Base-by-base conservation (phyloP, 2,113 vertebrate species). In the Oostethus manadensis region DNA sequence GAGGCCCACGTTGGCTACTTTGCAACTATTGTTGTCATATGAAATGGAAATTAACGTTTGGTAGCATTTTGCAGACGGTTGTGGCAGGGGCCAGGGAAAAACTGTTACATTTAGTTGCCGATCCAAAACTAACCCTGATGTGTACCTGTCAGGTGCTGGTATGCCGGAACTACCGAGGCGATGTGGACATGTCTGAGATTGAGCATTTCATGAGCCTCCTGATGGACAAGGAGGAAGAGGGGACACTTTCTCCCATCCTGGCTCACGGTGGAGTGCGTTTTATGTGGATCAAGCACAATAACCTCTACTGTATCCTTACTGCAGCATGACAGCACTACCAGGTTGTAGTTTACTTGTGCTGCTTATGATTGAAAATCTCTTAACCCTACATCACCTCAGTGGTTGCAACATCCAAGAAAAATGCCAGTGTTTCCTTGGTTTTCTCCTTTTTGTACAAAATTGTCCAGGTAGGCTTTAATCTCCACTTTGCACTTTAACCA, bases 281-380 rank as follows among this genome's bases (percentile, higher is more conserved):
- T 81, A 97, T 99, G 95, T 99, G 97, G 97, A 98, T 99, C 68
- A 99, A 99, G 67, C 97, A 99, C 66, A 99, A 98, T 87, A 99
- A 99, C 68, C 83, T 99, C 0, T 99, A 99, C 73, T 69, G 97
- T 97, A 98, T 97, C 96, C 93, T 92, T 87, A 13, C 5, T 14
- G 38, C 38, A 42, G 14, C 38, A 42, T 42, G 38, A 14, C 38
- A 14, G 4, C 38, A 42, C 38, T 42, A 14, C 13, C 13, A 42
- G 0, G 13, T 14, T 42, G 38, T 42, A 14, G 11, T 14, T 42
- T 42, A 42, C 38, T 13, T 3, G 13, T 14, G 11, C 38, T 14
- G 38, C 38, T 65, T 58, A 1, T 16, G 13, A 8, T 47, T 50
- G 22, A 18, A 6, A 13, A 23, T 29, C 62, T 62, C 91, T 96